Base-by-base conservation (phyloP, 2,797 vertebrate genomes). In the Leucoraja ocellata region DNA sequence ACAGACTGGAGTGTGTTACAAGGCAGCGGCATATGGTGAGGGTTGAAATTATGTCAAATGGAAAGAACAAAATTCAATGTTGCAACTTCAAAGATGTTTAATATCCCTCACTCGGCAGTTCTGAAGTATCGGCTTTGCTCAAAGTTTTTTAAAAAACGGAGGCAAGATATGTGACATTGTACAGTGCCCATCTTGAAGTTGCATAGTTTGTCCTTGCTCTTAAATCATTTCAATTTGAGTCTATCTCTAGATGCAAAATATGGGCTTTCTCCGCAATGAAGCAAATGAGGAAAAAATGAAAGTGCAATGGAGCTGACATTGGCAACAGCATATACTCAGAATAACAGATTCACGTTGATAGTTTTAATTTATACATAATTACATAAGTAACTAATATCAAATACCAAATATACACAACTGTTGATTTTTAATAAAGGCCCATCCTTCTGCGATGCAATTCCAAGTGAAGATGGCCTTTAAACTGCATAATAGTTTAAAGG, bases 41-140 rank as follows among this genome's bases (percentile, higher is more conserved):
- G 61, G 61, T 88, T 88, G 84, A 68, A 88, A 88, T 65, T 88
- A 32, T 88, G 84, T 68, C 84, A 63, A 68, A 68, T 68, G n/a
- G 84, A n/a, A 88, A 65, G 84, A 65, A 65, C 63, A 65, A 21
- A 65, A 18, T 8, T 63, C 13, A 86, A 32, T 32, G 28, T 65
- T 88, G 84, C 84, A 25, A 68, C 78, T 79, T 39, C 78, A 78
- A 78, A 79, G 78, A 18, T 16, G 36, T 68, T 32, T 68, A 68
- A 68, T 65, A 32, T 88, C 61, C 61, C 68, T 65, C 61, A 36
- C 84, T 18, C 5, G 1, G 14, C 32, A 39, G 65, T 88, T 61
- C 84, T 32, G 32, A 32, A 68, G 18, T 65, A 7, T 68, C 14
- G 16, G n/a, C 23, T 61, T 84, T 25, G 46, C 46, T 54, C 11